Percentiles rank a stretch among this genome's conserved stretches.
Conservation (phyloP, 2,797 vertebrate species). For the Sylvia borin region DNA sequence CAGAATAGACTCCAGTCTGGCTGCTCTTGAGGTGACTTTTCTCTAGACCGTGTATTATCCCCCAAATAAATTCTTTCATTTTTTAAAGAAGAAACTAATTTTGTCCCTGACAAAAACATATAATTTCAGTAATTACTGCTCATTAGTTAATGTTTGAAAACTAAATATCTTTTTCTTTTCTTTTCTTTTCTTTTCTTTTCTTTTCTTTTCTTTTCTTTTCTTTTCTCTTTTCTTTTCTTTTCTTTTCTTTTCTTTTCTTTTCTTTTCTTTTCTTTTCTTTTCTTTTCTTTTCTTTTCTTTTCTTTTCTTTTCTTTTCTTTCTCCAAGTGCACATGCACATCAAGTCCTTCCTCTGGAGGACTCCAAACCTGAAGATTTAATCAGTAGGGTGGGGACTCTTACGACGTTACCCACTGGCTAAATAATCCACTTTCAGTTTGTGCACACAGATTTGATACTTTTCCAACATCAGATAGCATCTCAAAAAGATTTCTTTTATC, state of each 20-base stretch:
- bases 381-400: conserved; percentile 10
- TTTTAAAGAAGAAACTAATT: not conserved
- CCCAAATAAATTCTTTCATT: not conserved
- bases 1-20: not conserved
- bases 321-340: not conserved
- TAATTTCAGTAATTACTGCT: not conserved
- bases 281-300: not conserved
- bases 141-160: not conserved
- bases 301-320: not conserved
- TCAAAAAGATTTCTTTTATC: conserved; percentile 48
- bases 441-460: not conserved
- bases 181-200: too few relatives aligned
- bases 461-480: conserved; percentile 36
- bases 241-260: not conserved
- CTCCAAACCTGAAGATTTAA: conserved; percentile 1
- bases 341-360: not conserved
- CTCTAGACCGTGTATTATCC: not conserved
- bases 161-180: not conserved
- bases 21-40: not conserved
- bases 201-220: not conserved
- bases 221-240: too few relatives aligned
- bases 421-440: conserved; percentile 5
- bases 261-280: not conserved
- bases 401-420: not conserved
- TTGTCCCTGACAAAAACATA: not conserved